Conservation (phyloP, 2,113 vertebrate genomes). For the Aleadryas rufinucha region DNA sequence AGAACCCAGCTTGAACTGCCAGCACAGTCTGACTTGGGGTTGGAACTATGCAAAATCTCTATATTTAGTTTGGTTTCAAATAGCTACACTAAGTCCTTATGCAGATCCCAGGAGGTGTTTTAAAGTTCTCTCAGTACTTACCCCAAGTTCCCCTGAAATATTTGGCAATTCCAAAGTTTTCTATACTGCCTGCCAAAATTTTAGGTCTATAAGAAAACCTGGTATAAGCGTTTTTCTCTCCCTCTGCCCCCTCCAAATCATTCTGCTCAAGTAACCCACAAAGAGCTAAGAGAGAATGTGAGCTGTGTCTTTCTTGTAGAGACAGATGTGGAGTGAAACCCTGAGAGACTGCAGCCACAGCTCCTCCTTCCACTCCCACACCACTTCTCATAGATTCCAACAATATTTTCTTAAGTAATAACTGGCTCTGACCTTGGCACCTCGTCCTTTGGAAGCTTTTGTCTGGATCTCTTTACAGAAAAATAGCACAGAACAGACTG, state of each 20-base stretch:
- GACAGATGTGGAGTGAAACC: not conserved
- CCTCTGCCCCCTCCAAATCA: not conserved
- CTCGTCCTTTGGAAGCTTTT: not conserved
- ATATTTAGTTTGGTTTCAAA: slow-evolving; percentile 52
- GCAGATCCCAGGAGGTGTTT: not conserved
- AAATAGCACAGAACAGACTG: not conserved
- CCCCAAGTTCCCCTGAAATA: not conserved
- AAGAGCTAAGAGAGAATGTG: not conserved
- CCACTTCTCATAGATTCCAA: not conserved
- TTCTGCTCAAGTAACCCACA: not conserved
- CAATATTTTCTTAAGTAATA: slow-evolving; percentile 38
- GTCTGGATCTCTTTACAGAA: not conserved
- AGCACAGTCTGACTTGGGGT: not conserved
- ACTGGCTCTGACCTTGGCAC: not conserved
- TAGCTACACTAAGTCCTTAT: not conserved
- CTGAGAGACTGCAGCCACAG: not conserved
- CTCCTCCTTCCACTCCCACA: not conserved
- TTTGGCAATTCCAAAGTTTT: not conserved
- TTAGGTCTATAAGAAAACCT: not conserved
- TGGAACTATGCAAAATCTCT: slow-evolving; percentile 20
- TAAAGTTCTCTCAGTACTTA: not conserved
- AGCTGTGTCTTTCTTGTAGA: not conserved
- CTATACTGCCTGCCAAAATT: not conserved
- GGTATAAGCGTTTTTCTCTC: not conserved
- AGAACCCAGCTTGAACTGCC: slow-evolving; percentile 9